Evolutionary conservation across 2,888 invertebrate genomes (phyloP).

Genomic region (Catonia carolina): DNA sequence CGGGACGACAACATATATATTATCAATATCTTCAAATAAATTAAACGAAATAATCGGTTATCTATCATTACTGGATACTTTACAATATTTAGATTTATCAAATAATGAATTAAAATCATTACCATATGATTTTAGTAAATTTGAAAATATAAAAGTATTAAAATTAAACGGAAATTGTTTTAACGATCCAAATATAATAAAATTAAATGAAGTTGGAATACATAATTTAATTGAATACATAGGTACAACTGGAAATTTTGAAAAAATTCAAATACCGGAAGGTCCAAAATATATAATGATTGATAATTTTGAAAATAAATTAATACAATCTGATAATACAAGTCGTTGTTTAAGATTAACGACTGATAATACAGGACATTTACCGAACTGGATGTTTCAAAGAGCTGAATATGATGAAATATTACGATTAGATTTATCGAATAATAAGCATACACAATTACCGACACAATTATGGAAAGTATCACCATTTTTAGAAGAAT

Average conservation of each 20-base stretch:
- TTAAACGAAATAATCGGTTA: background rate
- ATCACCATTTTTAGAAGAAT: constrained; percentile 4
- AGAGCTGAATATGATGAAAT: constrained; percentile 7
- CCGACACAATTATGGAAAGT: background rate
- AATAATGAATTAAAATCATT: background rate
- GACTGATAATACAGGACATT: background rate
- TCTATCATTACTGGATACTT: background rate
- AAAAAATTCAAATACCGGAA: background rate
- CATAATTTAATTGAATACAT: background rate
- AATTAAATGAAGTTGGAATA: background rate
- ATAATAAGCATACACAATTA: background rate
- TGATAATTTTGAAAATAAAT: background rate
- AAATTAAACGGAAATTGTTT: background rate
- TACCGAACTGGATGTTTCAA: constrained; percentile 2
- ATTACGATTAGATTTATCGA: background rate
- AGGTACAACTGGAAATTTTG: background rate
- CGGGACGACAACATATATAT: background rate
- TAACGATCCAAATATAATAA: background rate
- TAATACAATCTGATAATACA: background rate
- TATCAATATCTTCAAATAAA: background rate
- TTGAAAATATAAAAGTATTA: background rate
- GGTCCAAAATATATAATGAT: background rate
- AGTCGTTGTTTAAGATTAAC: background rate
- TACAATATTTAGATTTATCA: background rate
- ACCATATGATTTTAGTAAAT: background rate